phyloP scores from a whole-genome alignment of 2,797 vertebrate genomes.

The Erithacus rubecula region DNA sequence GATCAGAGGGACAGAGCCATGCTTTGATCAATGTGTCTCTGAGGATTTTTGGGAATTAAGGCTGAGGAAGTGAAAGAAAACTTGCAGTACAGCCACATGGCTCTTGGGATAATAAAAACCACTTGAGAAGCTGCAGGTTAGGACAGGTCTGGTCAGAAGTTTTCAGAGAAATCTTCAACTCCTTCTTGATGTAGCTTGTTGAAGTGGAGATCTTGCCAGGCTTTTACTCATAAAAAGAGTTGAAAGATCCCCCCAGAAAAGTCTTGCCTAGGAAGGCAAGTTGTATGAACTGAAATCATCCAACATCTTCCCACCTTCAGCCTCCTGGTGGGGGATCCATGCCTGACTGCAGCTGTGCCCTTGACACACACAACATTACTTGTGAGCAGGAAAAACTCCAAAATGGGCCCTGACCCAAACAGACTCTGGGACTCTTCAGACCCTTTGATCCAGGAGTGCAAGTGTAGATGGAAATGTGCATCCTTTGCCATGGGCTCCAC shows the following conservation, averaged over 20 bases:
- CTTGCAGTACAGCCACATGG: background rate
- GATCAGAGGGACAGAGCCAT: background rate
- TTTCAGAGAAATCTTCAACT: constrained; percentile 12
- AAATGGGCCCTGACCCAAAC: background rate
- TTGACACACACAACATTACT: background rate
- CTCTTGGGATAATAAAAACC: constrained; percentile 6
- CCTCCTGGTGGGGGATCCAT: background rate
- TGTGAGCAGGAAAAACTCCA: background rate
- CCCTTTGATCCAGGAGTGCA: background rate
- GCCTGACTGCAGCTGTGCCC: background rate
- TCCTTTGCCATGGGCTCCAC: background rate
- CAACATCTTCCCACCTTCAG: background rate
- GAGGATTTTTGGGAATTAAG: background rate
- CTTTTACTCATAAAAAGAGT: background rate
- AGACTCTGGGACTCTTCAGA: background rate
- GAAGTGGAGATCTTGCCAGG: background rate
- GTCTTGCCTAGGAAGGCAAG: background rate
- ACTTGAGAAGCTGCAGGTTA: constrained; percentile 41
- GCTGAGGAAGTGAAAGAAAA: constrained; percentile 2
- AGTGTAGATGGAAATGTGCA: background rate
- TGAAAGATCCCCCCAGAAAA: background rate
- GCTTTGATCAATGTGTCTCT: background rate
- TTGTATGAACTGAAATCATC: background rate
- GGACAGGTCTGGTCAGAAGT: background rate
- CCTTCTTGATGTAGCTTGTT: constrained; percentile 14